Percentiles rank a stretch among this genome's conserved stretches.
phyloP scores from a whole-genome alignment of 2,113 vertebrate species.

The Cyprinodon tularosa region DNA sequence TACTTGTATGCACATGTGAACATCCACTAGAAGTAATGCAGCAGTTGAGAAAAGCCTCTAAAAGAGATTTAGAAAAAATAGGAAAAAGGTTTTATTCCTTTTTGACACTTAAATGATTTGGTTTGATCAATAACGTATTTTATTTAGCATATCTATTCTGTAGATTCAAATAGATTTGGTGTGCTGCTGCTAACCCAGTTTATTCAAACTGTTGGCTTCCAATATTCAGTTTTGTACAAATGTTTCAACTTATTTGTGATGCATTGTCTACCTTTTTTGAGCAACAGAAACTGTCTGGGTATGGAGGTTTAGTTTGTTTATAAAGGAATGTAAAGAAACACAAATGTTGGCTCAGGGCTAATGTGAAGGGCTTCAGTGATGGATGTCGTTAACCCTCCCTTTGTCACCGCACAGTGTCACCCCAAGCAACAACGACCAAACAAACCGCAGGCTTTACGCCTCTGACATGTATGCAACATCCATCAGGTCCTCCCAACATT shows the following conservation, averaged over 20 bases:
- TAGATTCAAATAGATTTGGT: neutral
- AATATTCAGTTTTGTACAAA: too few relatives aligned
- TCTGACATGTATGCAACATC: slow-evolving; percentile 38
- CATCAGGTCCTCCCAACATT: slow-evolving; percentile 30
- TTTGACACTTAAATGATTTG: neutral
- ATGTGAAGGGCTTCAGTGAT: slow-evolving; percentile 49
- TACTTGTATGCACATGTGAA: neutral
- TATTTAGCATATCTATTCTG: neutral
- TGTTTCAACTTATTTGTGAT: neutral
- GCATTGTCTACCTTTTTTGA: slow-evolving; percentile 15
- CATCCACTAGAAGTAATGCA: neutral
- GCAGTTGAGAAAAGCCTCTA: neutral
- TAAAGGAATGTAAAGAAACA: slow-evolving; percentile 51
- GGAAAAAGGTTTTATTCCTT: too few relatives aligned
- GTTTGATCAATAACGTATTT: neutral
- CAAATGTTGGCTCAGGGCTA: slow-evolving; percentile 36
- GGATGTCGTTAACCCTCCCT: slow-evolving; percentile 64
- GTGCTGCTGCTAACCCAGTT: neutral
- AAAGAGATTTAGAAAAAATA: neutral
- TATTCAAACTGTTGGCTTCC: neutral
- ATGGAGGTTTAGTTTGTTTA: slow-evolving; percentile 59
- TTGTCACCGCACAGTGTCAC: slow-evolving; percentile 50
- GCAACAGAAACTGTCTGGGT: slow-evolving; percentile 23
- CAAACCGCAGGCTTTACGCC: slow-evolving; percentile 23
- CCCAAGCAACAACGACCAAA: slow-evolving; percentile 42